A percentile compares a stretch with the other conserved stretches of the same genome.
Evolutionary conservation across 1,140 invertebrate genomes (phyloP).

Genomic region (Drosophila virilis): DNA sequence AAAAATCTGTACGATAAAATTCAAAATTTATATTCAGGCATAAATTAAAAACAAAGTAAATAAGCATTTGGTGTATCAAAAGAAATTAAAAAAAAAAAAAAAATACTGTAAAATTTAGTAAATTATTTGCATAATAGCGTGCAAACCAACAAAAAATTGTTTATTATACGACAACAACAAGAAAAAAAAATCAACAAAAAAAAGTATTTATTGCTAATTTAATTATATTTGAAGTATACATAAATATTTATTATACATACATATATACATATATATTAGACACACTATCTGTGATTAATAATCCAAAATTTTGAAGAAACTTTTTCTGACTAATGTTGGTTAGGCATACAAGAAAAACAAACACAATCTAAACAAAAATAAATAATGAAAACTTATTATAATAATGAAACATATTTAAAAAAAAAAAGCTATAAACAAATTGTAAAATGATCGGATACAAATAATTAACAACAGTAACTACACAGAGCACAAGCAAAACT

Average conservation of each 20-base stretch:
- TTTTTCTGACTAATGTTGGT: conserved; percentile 82
- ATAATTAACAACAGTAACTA: conserved; percentile 55
- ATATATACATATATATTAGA: conserved; percentile 83
- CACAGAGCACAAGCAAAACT: conserved; percentile 56
- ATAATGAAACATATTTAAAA: conserved; percentile 36
- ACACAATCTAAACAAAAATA: conserved; percentile 40
- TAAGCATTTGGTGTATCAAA: conserved; percentile 44
- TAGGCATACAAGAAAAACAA: conserved; percentile 62
- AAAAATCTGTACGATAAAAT: conserved; percentile 53
- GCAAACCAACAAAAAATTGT: conserved; percentile 49
- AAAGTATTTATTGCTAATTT: conserved; percentile 81
- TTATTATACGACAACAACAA: conserved; percentile 59
- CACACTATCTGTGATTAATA: conserved; percentile 85
- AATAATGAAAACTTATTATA: conserved; percentile 52
- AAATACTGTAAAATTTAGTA: conserved; percentile 40
- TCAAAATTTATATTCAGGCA: conserved; percentile 52
- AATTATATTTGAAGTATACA: conserved; percentile 83
- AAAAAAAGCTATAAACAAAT: conserved; percentile 49
- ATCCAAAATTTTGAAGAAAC: conserved; percentile 85
- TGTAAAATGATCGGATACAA: conserved; percentile 73
- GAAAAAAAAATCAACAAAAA: conserved; percentile 45
- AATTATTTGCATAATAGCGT: conserved; percentile 51
- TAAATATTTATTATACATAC: conserved; percentile 83
- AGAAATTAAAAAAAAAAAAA: conserved; percentile 23
- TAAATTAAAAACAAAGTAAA: conserved; percentile 43